Evolutionary conservation across 2,888 invertebrate species (phyloP).

Genomic region (Drosophila bunnanda): DNA sequence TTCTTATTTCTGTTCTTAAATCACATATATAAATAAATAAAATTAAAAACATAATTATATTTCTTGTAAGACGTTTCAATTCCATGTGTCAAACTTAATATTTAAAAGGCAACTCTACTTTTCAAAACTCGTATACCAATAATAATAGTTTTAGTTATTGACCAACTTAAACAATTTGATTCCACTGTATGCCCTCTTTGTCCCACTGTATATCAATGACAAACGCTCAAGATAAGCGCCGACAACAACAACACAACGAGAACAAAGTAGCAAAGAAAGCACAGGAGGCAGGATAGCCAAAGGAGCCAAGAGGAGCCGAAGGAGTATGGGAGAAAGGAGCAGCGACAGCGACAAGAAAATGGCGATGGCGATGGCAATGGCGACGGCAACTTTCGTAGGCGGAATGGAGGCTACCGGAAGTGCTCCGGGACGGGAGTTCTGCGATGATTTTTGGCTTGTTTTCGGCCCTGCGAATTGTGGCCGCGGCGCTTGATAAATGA

Average conservation of each 20-base stretch:
- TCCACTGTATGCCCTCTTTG: conserved; percentile 5
- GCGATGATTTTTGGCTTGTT: conserved; percentile 46
- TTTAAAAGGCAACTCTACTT: too few relatives aligned
- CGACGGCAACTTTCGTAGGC: conserved; percentile 50
- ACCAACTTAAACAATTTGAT: neutral
- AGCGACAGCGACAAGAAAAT: too few relatives aligned
- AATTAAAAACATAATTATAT: too few relatives aligned
- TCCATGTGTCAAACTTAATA: too few relatives aligned
- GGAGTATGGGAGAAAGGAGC: conserved; percentile 11
- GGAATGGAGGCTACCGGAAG: conserved; percentile 4
- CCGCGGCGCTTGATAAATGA: conserved; percentile 71
- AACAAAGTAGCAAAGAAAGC: conserved; percentile 29
- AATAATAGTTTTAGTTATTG: neutral
- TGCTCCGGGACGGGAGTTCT: neutral
- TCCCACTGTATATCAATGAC: conserved; percentile 33
- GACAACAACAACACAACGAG: conserved; percentile 13
- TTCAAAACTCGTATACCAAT: too few relatives aligned
- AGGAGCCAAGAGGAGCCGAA: neutral
- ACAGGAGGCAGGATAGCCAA: conserved; percentile 11
- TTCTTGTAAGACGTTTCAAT: too few relatives aligned
- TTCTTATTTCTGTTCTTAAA: too few relatives aligned
- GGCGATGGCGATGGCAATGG: too few relatives aligned
- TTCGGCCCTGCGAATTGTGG: conserved; percentile 59
- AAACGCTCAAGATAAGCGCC: conserved; percentile 50
- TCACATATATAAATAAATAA: too few relatives aligned